phyloP scores from a whole-genome alignment of 2,797 vertebrate species.

The Kryptolebias ocellatus region DNA sequence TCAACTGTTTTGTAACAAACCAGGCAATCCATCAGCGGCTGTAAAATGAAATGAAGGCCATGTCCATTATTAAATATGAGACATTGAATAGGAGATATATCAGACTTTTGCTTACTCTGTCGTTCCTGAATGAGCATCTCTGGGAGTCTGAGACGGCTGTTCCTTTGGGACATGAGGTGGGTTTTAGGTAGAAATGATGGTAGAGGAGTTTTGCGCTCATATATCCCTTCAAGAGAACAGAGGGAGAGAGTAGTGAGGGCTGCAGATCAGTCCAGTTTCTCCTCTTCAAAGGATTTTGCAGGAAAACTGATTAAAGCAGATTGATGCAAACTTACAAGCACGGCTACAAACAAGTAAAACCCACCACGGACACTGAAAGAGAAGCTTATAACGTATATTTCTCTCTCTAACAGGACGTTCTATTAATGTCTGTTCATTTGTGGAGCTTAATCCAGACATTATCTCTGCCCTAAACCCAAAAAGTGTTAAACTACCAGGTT shows the following conservation, averaged over 20 bases:
- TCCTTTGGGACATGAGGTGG: conserved; percentile 74
- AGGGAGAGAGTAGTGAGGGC: not conserved
- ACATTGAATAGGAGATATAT: not conserved
- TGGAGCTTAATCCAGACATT: too few species aligned
- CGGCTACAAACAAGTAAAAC: too few species aligned
- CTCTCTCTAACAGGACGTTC: too few species aligned
- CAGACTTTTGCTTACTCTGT: conserved; percentile 68
- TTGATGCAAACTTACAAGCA: too few species aligned
- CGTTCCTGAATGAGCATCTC: conserved; percentile 73
- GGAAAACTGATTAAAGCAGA: too few species aligned
- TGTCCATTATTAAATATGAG: not conserved
- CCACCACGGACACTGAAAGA: too few species aligned
- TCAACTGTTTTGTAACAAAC: conserved; percentile 71
- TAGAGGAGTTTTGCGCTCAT: conserved; percentile 64
- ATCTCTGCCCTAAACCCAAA: too few species aligned
- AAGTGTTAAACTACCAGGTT: too few species aligned
- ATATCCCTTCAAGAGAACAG: conserved; percentile 60
- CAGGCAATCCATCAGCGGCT: conserved; percentile 78
- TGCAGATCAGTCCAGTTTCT: too few species aligned
- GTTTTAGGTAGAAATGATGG: conserved; percentile 77
- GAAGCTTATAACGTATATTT: too few species aligned
- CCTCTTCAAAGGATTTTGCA: too few species aligned
- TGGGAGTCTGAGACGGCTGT: not conserved
- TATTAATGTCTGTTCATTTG: too few species aligned
- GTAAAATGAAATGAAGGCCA: conserved; percentile 7